A percentile compares a stretch with the other conserved stretches of the same genome.
These are phyloP conservation scores for Grus americana DNA, from an alignment of 2,113 vertebrate genomes.

Conservation along the genomic window DNA sequence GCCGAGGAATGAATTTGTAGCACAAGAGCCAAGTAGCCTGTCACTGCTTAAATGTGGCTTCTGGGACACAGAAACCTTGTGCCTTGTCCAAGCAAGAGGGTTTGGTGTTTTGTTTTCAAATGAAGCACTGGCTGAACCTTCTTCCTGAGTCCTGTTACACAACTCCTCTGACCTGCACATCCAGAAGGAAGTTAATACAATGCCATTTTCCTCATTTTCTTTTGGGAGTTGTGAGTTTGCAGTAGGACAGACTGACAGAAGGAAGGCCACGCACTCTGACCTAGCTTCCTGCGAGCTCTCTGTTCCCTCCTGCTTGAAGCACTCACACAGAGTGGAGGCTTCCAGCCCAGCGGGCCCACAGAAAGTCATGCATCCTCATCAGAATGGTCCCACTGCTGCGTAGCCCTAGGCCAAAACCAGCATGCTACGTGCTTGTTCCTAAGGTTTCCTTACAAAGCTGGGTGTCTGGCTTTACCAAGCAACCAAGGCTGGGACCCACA, in stretches of 20 bases:
- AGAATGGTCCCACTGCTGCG: accelerated
- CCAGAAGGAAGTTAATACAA: neutral
- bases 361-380: accelerated
- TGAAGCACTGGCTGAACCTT: neutral
- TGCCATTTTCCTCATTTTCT: neutral
- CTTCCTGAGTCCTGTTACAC: accelerated
- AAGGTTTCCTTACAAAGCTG: too few relatives aligned
- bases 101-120: neutral
- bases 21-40: neutral
- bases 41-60: neutral
- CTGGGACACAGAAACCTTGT: neutral
- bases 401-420: neutral
- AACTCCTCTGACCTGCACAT: neutral
- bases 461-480: neutral
- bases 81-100: neutral
- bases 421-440: accelerated
- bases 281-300: neutral
- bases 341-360: accelerated
- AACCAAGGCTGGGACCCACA: accelerated
- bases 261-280: neutral
- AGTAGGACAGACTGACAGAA: neutral
- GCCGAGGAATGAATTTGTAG: neutral
- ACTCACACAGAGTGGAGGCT: accelerated
- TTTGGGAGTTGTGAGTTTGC: neutral
- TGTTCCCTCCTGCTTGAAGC: neutral